A percentile compares a stretch with the other conserved stretches of the same genome.
phyloP scores from a whole-genome alignment of 2,888 invertebrate genomes.

The Nysson spinosus region DNA sequence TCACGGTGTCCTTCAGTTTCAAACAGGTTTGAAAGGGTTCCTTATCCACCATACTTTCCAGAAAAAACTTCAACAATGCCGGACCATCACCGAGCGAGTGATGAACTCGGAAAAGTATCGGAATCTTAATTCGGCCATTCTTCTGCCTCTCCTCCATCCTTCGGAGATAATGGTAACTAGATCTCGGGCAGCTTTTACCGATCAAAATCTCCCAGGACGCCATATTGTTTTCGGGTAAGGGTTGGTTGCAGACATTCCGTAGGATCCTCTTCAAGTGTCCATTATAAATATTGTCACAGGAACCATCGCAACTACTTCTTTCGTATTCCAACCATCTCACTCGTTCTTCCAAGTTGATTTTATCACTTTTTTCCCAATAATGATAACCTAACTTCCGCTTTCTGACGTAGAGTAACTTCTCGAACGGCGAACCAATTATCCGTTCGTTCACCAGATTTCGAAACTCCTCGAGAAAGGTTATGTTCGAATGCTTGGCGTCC shows the following conservation, averaged over 20 bases:
- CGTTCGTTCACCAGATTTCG: constrained; percentile 49
- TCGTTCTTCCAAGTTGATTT: constrained; percentile 76
- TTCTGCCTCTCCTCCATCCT: constrained; percentile 53
- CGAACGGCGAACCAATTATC: constrained; percentile 44
- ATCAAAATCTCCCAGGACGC: constrained; percentile 80
- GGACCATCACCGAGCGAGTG: constrained; percentile 80
- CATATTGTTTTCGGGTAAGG: constrained; percentile 78
- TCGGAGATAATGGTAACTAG: constrained; percentile 39
- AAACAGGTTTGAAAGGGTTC: constrained; percentile 9
- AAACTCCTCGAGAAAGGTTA: constrained; percentile 52
- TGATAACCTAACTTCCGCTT: constrained; percentile 78
- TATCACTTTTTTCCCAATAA: constrained; percentile 77
- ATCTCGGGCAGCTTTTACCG: constrained; percentile 60
- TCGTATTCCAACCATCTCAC: constrained; percentile 76
- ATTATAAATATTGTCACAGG: constrained; percentile 62
- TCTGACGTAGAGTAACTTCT: constrained; percentile 78
- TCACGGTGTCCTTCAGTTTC: constrained; percentile 13
- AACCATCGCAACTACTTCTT: constrained; percentile 57
- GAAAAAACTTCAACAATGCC: constrained; percentile 78
- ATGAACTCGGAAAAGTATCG: constrained; percentile 79
- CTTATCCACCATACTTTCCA: constrained; percentile 77
- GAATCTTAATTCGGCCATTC: constrained; percentile 68
- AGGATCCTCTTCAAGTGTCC: constrained; percentile 75
- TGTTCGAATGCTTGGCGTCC: constrained; percentile 40
- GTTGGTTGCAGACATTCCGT: constrained; percentile 74